Evolutionary conservation across 92 coral and sea anemone genomes (phyloP), one percentile per base, ranked within the genome.

Genomic region (Porites cylindrica): DNA sequence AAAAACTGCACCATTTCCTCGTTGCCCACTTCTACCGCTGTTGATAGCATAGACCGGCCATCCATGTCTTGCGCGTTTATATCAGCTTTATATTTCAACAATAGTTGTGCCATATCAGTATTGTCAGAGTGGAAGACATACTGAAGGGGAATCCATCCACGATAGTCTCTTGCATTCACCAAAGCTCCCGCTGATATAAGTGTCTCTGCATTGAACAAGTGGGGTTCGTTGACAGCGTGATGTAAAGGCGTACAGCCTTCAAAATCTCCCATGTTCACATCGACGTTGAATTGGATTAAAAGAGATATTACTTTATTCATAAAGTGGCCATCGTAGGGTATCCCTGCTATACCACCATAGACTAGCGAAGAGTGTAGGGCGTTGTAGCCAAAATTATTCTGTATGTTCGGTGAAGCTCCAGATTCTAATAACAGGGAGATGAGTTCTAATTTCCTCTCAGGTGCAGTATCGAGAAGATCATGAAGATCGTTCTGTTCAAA

Each of bases 191-290:
- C 51, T 32, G 29, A 14, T 6, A 89, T 13, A 10, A 89, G 89
- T 10, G 62, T 16, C 77, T 89, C 89, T 18, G 69, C 89, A 71
- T 65, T 78, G 47, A 50, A 14, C 54, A 72, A 43, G 23, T 71
- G 70, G 13, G 89, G 89, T 78, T 84, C 92, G 9, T 73, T 78
- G 64, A 84, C 86, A 18, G 89, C 92, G 13, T 84, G 86, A 66
- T 89, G 92, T 64, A 89, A 71, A 24, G 89, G 89, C 10, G 85
- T 83, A 21, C 92, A 89, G 10, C 76, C 77, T 70, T 89, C 92
- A 72, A 70, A 89, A 72, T 84, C 92, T n/a, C 1, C 24, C 78
- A 70, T 50, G 53, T 72, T 78, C 62, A 85, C 89, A 77, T 89
- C 83, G 1, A 59, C 92, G 13, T 60, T 64, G 61, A 67, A 72